phyloP scores from a whole-genome alignment of 2,797 vertebrate species.

The Coreius guichenoti region DNA sequence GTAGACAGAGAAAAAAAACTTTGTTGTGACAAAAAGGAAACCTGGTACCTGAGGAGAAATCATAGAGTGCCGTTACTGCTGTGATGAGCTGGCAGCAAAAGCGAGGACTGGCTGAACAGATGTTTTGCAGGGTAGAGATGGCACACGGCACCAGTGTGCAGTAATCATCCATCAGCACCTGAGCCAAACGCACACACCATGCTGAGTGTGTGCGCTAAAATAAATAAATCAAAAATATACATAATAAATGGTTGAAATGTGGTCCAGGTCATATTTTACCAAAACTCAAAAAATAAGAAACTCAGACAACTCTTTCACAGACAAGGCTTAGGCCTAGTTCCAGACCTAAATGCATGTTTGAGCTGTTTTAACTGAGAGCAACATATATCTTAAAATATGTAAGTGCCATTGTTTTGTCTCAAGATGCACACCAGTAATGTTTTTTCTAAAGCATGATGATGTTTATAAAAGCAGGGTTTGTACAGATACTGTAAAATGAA shows the following conservation, averaged over 20 bases:
- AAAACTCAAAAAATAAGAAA: not conserved
- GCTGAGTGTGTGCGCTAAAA: constrained; percentile 86
- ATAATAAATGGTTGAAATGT: not conserved
- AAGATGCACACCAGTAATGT: no score
- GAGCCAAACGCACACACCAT: constrained; percentile 89
- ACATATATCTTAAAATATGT: no score
- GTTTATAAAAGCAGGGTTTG: no score
- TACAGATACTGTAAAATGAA: no score
- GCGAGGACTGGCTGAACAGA: constrained; percentile 90
- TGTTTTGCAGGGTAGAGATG: constrained; percentile 88
- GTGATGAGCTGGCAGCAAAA: constrained; percentile 99
- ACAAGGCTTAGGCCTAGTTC: no score
- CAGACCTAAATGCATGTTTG: no score
- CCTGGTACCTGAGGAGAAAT: constrained; percentile 84
- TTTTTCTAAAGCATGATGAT: no score
- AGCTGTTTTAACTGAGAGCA: no score
- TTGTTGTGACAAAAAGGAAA: not conserved
- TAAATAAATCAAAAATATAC: not conserved
- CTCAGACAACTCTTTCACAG: no score
- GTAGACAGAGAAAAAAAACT: not conserved
- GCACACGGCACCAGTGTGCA: constrained; percentile 92
- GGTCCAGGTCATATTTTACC: not conserved
- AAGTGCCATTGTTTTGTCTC: no score
- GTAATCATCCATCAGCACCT: constrained; percentile 93
- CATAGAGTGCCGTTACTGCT: constrained; percentile 89